These are phyloP conservation scores for Spatula clypeata DNA, from an alignment of 2,797 vertebrate genomes.

Conservation along the genomic window DNA sequence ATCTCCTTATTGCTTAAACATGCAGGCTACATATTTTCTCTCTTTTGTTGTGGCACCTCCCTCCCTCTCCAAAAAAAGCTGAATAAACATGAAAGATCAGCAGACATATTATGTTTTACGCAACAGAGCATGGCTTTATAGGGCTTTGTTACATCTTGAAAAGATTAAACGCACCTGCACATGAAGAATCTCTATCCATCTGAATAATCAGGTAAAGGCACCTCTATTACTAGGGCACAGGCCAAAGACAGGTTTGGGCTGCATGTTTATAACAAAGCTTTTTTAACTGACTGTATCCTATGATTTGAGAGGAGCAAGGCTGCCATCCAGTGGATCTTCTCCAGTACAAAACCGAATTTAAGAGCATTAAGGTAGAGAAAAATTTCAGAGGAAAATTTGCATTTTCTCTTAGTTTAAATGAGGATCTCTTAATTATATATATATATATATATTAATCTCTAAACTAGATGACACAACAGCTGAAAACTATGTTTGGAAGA, in stretches of 20 bases:
- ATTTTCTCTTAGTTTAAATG: not conserved
- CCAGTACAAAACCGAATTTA: not conserved
- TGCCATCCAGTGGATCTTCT: slow-evolving; percentile 80
- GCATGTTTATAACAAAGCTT: not conserved
- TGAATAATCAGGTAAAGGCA: slow-evolving; percentile 23
- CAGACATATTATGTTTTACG: slow-evolving; percentile 52
- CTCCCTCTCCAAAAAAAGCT: slow-evolving; percentile 29
- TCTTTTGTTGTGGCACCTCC: slow-evolving; percentile 31
- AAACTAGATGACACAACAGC: fast-evolving
- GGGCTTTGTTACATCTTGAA: slow-evolving; percentile 81
- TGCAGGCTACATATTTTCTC: slow-evolving; percentile 24
- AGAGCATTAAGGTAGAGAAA: not conserved
- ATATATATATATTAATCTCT: not conserved
- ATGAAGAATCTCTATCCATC: slow-evolving; percentile 38
- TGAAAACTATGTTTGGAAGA: not conserved
- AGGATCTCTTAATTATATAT: not conserved
- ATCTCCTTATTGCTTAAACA: slow-evolving; percentile 82
- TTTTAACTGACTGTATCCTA: not conserved
- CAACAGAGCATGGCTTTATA: slow-evolving; percentile 60
- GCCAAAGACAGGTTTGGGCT: not conserved
- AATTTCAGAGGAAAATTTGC: not conserved
- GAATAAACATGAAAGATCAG: slow-evolving; percentile 67
- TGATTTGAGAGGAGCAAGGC: slow-evolving; percentile 44
- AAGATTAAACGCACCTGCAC: slow-evolving; percentile 83
- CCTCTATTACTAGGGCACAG: not conserved